Evolutionary conservation across 2,113 vertebrate species (phyloP), one percentile per base, ranked within the genome.

Genomic region (Ailuropoda melanoleuca): DNA sequence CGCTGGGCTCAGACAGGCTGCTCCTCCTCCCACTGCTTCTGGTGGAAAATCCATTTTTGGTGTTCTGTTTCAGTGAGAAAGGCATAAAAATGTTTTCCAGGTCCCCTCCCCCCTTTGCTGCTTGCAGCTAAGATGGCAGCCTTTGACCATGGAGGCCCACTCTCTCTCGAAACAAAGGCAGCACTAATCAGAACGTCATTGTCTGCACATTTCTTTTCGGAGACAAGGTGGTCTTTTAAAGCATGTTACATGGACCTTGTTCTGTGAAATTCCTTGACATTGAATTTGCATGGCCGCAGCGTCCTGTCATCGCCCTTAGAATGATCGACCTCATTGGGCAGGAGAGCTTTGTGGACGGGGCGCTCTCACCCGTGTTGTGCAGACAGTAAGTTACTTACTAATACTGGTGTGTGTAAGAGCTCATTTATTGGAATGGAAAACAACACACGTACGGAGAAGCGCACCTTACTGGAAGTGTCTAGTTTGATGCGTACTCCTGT

Each of bases 41-140:
- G 26, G 9, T 91, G 97, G 89, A 93, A 97, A 95, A 96, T 90
- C 92, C 92, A 85, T 95, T 93, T 93, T 64, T 31, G 84, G 95
- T 93, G 43, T 96, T 95, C 77, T 43, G 95, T 96, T 95, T 98
- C 88, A 88, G 62, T 9, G 43, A 68, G 74, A 83, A 92, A 80
- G 19, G 48, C 66, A 74, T 55, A 90, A 43, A 90, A 66, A 53
- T 85, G 46, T 93, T 95, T 93, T 74, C 74, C 24, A 81, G 55
- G 68, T 19, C 62, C 24, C 50, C 8, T 68, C 17, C 39, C 26
- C 53, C 8, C 53, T 3, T 18, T 55, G 26, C 46, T 14, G 75
- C 66, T 43, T 50, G 74, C 19, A 34, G 91, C 92, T 87, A 29
- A 24, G 31, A 17, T 82, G 92, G 96, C 78, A 95, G 58, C n/a